phyloP scores from a whole-genome alignment of 1,140 invertebrate species.

The Elysia chlorotica region DNA sequence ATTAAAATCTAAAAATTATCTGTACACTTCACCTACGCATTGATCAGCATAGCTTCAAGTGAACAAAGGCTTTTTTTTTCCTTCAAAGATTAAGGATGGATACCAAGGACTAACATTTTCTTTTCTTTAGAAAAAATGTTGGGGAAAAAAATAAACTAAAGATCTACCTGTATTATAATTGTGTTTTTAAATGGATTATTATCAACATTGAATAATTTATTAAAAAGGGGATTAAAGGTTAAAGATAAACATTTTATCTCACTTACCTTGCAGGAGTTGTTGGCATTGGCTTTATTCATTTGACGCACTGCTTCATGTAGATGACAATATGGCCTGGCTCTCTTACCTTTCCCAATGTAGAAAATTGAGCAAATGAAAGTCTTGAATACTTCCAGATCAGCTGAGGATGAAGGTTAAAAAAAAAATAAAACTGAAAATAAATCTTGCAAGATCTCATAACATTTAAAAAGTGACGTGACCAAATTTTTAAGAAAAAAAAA shows the following conservation, averaged over 20 bases:
- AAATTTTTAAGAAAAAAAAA: too few relatives aligned
- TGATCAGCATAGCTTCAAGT: too few relatives aligned
- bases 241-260: not conserved
- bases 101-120: too few relatives aligned
- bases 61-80: too few relatives aligned
- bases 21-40: too few relatives aligned
- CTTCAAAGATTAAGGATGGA: too few relatives aligned
- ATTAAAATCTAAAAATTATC: too few relatives aligned
- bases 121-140: not conserved
- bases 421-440: too few relatives aligned
- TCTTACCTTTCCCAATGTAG: constrained; percentile 78
- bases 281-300: constrained; percentile 34
- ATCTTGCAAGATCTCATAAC: too few relatives aligned
- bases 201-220: not conserved
- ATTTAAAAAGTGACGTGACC: too few relatives aligned
- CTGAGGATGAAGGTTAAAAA: constrained; percentile 38
- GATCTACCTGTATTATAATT: not conserved
- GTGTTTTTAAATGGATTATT: not conserved
- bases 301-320: constrained; percentile 77
- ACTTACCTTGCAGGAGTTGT: too few relatives aligned
- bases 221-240: not conserved
- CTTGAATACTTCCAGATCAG: constrained; percentile 69
- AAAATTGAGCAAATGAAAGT: constrained; percentile 78
- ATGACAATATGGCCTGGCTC: constrained; percentile 83
- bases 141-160: not conserved